These are phyloP conservation scores for Ditylenchus dipsaci DNA, from an alignment of 1,140 invertebrate genomes.

Conservation along the genomic window DNA sequence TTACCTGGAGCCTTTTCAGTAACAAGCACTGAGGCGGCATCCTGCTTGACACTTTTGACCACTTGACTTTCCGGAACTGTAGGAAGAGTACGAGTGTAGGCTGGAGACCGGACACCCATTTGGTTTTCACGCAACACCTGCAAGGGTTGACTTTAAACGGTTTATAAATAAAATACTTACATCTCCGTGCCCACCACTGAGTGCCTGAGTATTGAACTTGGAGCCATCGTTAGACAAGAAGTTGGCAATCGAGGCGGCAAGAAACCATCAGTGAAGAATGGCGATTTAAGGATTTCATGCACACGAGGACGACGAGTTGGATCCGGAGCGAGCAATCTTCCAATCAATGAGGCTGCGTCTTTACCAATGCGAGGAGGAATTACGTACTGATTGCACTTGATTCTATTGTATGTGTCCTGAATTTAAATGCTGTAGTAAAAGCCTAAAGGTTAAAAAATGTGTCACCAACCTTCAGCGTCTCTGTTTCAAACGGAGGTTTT, in stretches of 20 bases:
- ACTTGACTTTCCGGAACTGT: conserved; percentile 21
- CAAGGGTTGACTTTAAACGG: background rate
- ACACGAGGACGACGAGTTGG: conserved; percentile 76
- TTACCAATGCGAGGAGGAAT: conserved; percentile 70
- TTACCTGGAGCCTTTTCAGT: conserved; percentile 31
- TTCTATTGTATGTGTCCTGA: conserved; percentile 68
- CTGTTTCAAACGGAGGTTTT: conserved; percentile 58
- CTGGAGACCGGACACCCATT: conserved; percentile 4
- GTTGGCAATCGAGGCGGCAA: conserved; percentile 29
- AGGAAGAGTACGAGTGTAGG: conserved; percentile 23
- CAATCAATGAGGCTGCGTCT: conserved; percentile 74
- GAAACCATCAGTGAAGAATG: conserved; percentile 66
- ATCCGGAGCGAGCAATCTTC: conserved; percentile 75
- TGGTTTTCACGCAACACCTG: conserved; percentile 3
- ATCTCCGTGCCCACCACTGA: conserved; percentile 24
- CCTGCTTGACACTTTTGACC: conserved; percentile 14
- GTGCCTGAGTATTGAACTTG: conserved; percentile 31
- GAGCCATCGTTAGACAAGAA: conserved; percentile 37
- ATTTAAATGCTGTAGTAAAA: too few species aligned
- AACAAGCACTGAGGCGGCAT: conserved; percentile 27
- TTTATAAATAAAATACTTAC: background rate
- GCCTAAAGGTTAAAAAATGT: conserved; percentile 1
- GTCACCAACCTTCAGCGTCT: conserved; percentile 52
- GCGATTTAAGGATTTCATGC: conserved; percentile 71
- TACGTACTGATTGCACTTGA: conserved; percentile 85